Percentiles rank a stretch among this genome's conserved stretches.
Conservation (phyloP, 2,888 invertebrate genomes). For the Ormia ochracea region DNA sequence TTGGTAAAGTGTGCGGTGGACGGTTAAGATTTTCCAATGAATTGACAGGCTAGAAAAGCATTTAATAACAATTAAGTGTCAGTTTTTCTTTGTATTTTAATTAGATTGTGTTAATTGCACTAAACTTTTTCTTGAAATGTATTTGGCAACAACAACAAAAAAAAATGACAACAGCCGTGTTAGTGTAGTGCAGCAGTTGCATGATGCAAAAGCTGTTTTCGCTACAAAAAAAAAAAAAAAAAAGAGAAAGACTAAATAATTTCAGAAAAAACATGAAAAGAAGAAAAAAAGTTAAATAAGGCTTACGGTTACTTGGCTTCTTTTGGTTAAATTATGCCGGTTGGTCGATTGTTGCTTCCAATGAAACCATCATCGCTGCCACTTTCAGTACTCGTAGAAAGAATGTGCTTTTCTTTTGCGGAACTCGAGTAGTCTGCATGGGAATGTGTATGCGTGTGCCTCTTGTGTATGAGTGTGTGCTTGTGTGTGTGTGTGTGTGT, state of each 20-base stretch:
- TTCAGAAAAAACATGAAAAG: too few relatives aligned
- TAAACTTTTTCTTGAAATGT: conserved; percentile 18
- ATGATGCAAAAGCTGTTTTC: conserved; percentile 47
- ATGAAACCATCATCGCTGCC: conserved; percentile 34
- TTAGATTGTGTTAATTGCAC: not conserved
- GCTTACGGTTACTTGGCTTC: conserved; percentile 63
- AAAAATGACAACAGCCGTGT: conserved; percentile 22
- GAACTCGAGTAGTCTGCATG: not conserved
- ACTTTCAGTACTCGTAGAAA: conserved; percentile 39
- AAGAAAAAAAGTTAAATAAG: conserved; percentile 37
- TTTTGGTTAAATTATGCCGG: conserved; percentile 61
- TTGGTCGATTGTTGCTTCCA: conserved; percentile 39
- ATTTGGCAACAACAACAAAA: not conserved
- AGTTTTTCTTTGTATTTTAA: not conserved
- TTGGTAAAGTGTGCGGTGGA: too few relatives aligned
- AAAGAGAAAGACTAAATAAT: conserved; percentile 52
- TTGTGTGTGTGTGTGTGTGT: not conserved
- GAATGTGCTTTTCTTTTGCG: conserved; percentile 5
- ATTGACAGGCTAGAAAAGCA: too few relatives aligned
- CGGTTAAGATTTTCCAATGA: too few relatives aligned
- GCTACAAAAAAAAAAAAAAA: too few relatives aligned
- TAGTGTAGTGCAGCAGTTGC: conserved; percentile 46
- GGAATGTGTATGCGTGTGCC: not conserved
- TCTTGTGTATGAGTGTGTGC: not conserved
- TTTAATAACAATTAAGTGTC: not conserved